A percentile compares a stretch with the other conserved stretches of the same genome.
Evolutionary conservation across 2,797 vertebrate species (phyloP).

Genomic region (Neopelma chrysocephalum): DNA sequence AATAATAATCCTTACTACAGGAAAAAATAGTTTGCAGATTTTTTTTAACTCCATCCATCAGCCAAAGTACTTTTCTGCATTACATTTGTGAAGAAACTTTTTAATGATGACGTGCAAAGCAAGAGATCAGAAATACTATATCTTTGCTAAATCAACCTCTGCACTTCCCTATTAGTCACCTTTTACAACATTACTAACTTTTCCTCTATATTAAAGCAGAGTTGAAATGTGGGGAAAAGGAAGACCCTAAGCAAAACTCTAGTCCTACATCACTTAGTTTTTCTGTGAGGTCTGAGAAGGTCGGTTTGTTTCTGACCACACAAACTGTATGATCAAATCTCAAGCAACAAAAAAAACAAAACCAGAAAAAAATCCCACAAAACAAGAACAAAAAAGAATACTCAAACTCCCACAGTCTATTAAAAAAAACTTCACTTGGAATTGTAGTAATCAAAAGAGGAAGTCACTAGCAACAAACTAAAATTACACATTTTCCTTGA

Average conservation of each 20-base stretch:
- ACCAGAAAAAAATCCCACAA: accelerated
- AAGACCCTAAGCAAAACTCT: background rate
- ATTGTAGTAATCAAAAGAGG: background rate
- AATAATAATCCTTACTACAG: background rate
- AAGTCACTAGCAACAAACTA: background rate
- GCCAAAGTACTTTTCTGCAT: background rate
- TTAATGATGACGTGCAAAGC: background rate
- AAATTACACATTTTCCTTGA: background rate
- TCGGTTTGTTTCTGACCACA: background rate
- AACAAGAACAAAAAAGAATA: background rate
- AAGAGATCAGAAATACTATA: background rate
- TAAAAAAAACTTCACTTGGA: background rate
- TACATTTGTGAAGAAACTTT: background rate
- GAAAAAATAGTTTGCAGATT: background rate
- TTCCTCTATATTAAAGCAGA: background rate
- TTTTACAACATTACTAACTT: background rate
- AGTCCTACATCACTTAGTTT: background rate
- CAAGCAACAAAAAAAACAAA: background rate
- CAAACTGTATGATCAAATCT: background rate
- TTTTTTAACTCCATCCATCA: background rate
- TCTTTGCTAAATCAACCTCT: background rate
- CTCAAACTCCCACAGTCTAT: background rate
- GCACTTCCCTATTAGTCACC: background rate
- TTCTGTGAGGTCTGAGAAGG: background rate
- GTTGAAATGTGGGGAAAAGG: background rate